A percentile compares a stretch with the other conserved stretches of the same genome.
Conservation (phyloP, 2,797 vertebrate species). For the Gymnopithys bicolor region DNA sequence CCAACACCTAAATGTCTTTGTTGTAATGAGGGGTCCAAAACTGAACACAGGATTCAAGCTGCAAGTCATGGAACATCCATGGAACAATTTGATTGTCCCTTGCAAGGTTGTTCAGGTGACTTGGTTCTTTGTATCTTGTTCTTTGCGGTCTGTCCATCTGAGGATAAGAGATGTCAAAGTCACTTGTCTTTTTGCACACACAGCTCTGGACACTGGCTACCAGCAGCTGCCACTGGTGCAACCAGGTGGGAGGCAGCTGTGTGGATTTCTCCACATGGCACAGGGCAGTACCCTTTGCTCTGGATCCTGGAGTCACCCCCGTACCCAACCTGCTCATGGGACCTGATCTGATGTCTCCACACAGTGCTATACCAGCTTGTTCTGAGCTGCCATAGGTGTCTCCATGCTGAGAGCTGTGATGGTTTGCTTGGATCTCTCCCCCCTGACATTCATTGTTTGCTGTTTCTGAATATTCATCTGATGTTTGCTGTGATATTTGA, state of each 20-base stretch:
- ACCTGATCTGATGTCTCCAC: not conserved
- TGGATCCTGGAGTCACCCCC: not conserved
- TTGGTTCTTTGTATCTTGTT: not conserved
- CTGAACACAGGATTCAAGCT: no score
- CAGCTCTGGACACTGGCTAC: accelerated
- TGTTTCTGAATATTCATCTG: not conserved
- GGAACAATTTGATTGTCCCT: not conserved
- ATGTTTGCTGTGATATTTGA: not conserved
- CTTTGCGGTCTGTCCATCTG: not conserved
- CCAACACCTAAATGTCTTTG: not conserved
- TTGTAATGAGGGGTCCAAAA: not conserved
- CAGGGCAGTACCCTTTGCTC: not conserved
- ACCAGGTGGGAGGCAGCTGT: not conserved
- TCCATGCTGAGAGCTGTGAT: accelerated
- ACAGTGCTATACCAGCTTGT: accelerated
- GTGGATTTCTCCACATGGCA: accelerated
- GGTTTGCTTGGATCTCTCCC: not conserved
- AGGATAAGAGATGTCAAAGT: not conserved
- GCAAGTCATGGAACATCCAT: not conserved
- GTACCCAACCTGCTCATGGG: not conserved
- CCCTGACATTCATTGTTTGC: not conserved
- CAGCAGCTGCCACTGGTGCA: not conserved
- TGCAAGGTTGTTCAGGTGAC: not conserved
- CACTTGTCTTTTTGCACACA: not conserved
- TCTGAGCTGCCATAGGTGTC: not conserved